Evolutionary conservation across 2,797 vertebrate species (phyloP), one percentile per base, ranked within the genome.

Genomic region (Tokudaia tokunoshimensis): DNA sequence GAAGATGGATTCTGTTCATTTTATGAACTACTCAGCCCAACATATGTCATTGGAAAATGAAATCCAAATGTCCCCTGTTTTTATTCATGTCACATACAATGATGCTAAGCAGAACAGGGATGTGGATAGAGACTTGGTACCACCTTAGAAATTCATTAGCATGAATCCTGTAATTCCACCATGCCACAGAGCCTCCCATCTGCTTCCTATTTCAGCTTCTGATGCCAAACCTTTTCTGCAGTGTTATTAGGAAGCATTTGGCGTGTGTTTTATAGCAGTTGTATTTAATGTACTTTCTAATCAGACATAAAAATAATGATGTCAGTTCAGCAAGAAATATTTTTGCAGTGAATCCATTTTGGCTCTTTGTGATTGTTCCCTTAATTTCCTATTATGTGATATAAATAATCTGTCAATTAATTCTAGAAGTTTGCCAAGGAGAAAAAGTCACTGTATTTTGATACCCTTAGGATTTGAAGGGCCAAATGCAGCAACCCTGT

Each of bases 291-390:
- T 57, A 57, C 78, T 95, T 96, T 85, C 78, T 90, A 86, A 96
- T 78, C 47, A 94, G 85, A 59, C 67, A 83, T 57, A 55, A 74
- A 92, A 92, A 76, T 76, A 82, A 86, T 26, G 44, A 57, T 76
- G 50, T 55, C 65, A 37, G n/a, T 85, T 88, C 72, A 81, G 59
- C 34, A 89, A 70, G 44, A 93, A 55, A 67, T 91, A 79, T 92
- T 95, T 96, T 95, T 37, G 67, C 93, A 91, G n/a, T 74, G 72
- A 88, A 20, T 61, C 6, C 9, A 50, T 89, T 96, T 88, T 90
- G 76, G 6, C 17, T 89, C 50, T 95, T 87, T 34, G 13, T 96
- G 50, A 75, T 81, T 75, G 55, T 72, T 13, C 47, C 31, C 9
- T 96, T 93, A 81, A 55, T 92, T 94, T 92, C 59, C 3, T 78